These are phyloP conservation scores for Vireo griseus DNA, from an alignment of 2,797 vertebrate genomes.

Conservation along the genomic window DNA sequence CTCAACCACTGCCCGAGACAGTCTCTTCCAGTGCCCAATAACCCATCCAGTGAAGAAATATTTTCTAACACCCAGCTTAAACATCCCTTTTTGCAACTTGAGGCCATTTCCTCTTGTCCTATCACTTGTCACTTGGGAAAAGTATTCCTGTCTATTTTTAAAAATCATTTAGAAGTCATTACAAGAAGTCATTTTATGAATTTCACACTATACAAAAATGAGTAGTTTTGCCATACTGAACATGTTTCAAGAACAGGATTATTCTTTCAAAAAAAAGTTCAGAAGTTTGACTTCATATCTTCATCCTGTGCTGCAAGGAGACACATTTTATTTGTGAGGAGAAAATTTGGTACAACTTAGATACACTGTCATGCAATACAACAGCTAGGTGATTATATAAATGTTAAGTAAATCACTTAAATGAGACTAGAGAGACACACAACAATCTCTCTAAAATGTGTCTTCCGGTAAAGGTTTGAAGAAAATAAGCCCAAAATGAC, in stretches of 20 bases:
- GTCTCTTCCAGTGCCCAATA: not conserved
- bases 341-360: not conserved
- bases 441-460: not conserved
- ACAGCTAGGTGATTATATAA: not conserved
- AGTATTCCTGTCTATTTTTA: not conserved
- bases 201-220: not conserved
- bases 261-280: not conserved
- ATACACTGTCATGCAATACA: not conserved
- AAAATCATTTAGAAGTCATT: not conserved
- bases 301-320: not conserved
- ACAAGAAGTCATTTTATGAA: not conserved
- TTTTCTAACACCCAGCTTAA: not conserved
- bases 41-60: fast-evolving
- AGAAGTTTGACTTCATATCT: not conserved
- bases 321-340: not conserved
- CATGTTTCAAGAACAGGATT: not conserved
- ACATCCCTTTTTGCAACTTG: not conserved
- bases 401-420: not conserved
- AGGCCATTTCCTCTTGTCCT: not conserved
- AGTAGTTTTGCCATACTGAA: not conserved
- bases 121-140: not conserved
- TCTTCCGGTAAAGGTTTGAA: not conserved
- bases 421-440: not conserved
- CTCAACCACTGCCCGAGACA: not conserved
- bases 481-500: not conserved